phyloP scores from a whole-genome alignment of 2,113 vertebrate species.

The Romanogobio albipinnatus region DNA sequence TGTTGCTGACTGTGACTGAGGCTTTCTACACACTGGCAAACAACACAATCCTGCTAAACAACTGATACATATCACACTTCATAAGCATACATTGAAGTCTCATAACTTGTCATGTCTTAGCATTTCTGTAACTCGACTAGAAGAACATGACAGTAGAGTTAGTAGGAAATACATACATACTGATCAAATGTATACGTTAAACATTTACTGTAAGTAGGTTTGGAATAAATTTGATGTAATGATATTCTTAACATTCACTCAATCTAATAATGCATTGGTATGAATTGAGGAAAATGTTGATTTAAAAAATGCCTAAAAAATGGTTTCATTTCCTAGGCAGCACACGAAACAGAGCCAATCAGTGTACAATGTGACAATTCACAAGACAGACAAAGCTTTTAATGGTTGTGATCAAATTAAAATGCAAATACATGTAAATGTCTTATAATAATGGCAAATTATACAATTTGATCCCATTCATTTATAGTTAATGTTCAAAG shows the following conservation, averaged over 20 bases:
- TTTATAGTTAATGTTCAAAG: slow-evolving; percentile 5
- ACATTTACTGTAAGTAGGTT: no score
- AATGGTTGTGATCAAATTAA: neutral
- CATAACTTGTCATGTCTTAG: neutral
- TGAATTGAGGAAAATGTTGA: neutral
- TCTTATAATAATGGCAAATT: neutral
- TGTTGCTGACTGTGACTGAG: slow-evolving; percentile 11
- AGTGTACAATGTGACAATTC: neutral
- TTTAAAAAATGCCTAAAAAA: neutral
- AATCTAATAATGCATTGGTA: neutral
- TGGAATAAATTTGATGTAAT: neutral
- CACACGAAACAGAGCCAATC: neutral
- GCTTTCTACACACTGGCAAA: slow-evolving; percentile 23
- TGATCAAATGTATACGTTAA: neutral
- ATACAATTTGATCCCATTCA: neutral
- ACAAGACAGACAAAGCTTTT: neutral
- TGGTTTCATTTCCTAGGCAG: neutral
- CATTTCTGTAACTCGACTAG: neutral
- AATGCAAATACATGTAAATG: slow-evolving; percentile 18
- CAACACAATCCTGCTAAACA: neutral
- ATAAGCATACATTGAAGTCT: neutral
- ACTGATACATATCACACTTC: neutral
- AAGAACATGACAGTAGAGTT: neutral
- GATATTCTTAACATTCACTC: neutral
- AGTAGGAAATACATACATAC: neutral